These are phyloP conservation scores for Hyles euphorbiae DNA, from an alignment of 1,140 invertebrate species.

Conservation along the genomic window DNA sequence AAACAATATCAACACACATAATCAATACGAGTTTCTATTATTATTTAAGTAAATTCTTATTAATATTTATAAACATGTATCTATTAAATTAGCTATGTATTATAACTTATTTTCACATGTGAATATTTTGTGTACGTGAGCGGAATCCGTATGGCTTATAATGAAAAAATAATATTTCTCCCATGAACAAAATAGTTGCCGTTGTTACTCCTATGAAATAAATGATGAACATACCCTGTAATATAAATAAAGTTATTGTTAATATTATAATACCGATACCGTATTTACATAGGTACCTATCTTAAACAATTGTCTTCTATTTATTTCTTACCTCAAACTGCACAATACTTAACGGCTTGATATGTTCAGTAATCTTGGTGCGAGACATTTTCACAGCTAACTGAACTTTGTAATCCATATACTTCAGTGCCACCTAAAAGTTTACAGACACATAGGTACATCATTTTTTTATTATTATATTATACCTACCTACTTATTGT, in stretches of 20 bases:
- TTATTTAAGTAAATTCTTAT: too few relatives aligned
- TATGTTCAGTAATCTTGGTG: constrained; percentile 44
- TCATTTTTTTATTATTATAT: too few relatives aligned
- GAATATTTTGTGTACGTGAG: too few relatives aligned
- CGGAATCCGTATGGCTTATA: too few relatives aligned
- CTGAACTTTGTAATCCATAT: constrained; percentile 66
- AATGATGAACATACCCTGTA: constrained; percentile 56
- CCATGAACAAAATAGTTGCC: constrained; percentile 1
- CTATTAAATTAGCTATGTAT: too few relatives aligned
- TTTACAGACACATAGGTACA: background rate
- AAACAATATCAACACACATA: too few relatives aligned
- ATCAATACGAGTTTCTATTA: too few relatives aligned
- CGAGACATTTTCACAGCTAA: constrained; percentile 64
- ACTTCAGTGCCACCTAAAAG: constrained; percentile 59
- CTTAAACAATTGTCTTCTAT: constrained; percentile 11
- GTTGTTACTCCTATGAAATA: constrained; percentile 21
- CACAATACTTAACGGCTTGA: constrained; percentile 41
- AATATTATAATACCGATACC: background rate
- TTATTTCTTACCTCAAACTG: constrained; percentile 42
- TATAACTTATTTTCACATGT: too few relatives aligned
- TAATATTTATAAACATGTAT: too few relatives aligned
- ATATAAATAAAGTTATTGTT: constrained; percentile 18
- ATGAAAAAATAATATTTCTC: background rate
- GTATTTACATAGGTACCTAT: background rate
- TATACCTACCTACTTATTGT: too few relatives aligned